Base-by-base conservation (phyloP, 2,113 vertebrate species). In the Promerops cafer region DNA sequence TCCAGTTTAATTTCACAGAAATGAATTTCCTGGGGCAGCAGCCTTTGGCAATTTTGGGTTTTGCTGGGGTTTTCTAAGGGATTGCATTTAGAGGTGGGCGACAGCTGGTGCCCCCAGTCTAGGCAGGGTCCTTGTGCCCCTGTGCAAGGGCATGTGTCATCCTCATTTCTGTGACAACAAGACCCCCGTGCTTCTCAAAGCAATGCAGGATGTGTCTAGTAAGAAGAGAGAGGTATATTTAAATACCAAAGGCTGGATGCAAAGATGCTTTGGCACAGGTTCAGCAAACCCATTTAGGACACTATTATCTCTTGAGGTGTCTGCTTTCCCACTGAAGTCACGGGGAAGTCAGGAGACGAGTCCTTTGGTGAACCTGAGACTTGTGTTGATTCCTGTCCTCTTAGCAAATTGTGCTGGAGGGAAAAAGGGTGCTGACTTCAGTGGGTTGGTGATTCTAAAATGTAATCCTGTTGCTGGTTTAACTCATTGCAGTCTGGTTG, bases 281-380 rank as follows among this genome's bases (percentile, higher is more conserved):
- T 93, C 95, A 97, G 83, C 83, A 86, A 93, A 87, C 47, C 91
- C 96, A 94, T 95, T 94, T 94, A 93, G 90, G 90, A 83, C 42
- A 37, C 68, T 77, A 49, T 96, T 97, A 95, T 92, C 93, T 94
- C 89, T 83, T 74, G 9, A 63, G 93, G 96, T 54, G 68, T 86
- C 95, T 95, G 89, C 95, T 94, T 94, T 90, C 94, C 96, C 86
- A 40, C 89, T 81, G 94, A 61, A 96, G 94, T 97, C 96, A 97
- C 72, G 72, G 95, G 96, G 93, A 83, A 97, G 95, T 96, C 95
- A 97, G 95, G 86, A 97, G 94, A 93, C 3, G 13, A 83, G 93
- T 95, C 94, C 94, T 92, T 86, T 50, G 68, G 66, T 94, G 96
- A 94, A 95, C 95, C 86, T 93, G 96, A 92, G 90, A 22, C 91